Conservation (phyloP, 2,113 vertebrate genomes). For the Muntiacus muntjak region DNA sequence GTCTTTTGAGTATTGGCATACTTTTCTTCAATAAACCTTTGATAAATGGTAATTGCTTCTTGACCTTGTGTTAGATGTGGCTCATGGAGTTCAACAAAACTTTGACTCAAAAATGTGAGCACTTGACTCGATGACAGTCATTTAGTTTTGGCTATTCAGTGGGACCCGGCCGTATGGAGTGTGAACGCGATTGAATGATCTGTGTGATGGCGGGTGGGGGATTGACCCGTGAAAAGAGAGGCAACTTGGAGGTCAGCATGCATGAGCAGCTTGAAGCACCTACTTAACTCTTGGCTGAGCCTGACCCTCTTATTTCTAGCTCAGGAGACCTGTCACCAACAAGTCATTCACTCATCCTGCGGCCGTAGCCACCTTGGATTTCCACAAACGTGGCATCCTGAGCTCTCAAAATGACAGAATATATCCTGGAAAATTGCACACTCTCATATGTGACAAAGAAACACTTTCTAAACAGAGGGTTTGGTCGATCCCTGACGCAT, state of each 20-base stretch:
- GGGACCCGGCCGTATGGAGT: too few relatives aligned
- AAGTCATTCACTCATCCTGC: neutral
- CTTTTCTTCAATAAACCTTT: neutral
- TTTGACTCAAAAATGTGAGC: neutral
- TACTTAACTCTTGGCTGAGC: neutral
- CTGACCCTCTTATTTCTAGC: neutral
- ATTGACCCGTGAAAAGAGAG: neutral
- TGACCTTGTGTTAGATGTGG: neutral
- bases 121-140: neutral
- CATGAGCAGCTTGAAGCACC: too few relatives aligned
- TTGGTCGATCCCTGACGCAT: rapidly evolving
- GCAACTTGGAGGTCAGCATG: rapidly evolving
- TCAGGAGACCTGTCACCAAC: neutral
- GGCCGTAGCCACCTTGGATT: neutral
- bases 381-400: too few relatives aligned
- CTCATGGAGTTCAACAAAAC: neutral
- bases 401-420: neutral
- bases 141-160: neutral
- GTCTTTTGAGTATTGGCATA: neutral
- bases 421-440: neutral
- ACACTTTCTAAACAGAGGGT: too few relatives aligned
- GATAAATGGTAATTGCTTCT: neutral
- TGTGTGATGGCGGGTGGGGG: too few relatives aligned
- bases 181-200: neutral
- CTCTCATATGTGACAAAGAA: neutral